Base-by-base conservation (phyloP, 1,140 invertebrate species). In the Drosophila pruinosa region DNA sequence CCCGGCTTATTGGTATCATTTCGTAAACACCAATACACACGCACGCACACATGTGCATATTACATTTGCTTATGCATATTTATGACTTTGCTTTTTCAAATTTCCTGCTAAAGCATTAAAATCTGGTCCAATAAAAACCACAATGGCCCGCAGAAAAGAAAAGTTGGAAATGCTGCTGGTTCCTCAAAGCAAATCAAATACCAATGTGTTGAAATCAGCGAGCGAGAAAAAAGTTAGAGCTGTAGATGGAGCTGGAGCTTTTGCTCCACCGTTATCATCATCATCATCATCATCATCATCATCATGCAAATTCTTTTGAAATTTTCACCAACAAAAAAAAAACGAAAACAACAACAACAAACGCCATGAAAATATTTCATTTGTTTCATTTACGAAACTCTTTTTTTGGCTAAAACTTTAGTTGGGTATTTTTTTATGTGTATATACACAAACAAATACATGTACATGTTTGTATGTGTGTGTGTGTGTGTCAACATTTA, bases 401-500 rank as follows among this genome's bases (percentile, higher is more conserved):
- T 59, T 54, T 77, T 54, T 77, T 58, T 34, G 15, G 10, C 39
- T 47, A 41, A 57, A 65, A 65, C 39, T 67, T 71, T 61, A 22
- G 26, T 53, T 56, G 50, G 58, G 6, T 53, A 45, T 78, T 72
- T 52, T 65, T 58, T 54, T n/a, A n/a, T n/a, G n/a, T n/a, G n/a
- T n/a, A 50, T 17, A 39, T 21, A 56, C 41, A 48, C 7, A 64
- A 2, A 39, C 47, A 48, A 22, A 56, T 17, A 57, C 53, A 65
- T 14, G 41, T 21, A 43, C 7, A 22, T 43, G 4, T 21, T 43
- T 21, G n/a, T 21, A n/a, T n/a, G n/a, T 7, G 4, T 17, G 4
- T 26, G 15, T 36, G 19, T 36, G 7, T 24, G n/a, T 47, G 12
- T 48, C n/a, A 34, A 34, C 31, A 34, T 34, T 34, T n/a, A 22